Evolutionary conservation across 2,113 vertebrate species (phyloP).

Genomic region (Riparia riparia): DNA sequence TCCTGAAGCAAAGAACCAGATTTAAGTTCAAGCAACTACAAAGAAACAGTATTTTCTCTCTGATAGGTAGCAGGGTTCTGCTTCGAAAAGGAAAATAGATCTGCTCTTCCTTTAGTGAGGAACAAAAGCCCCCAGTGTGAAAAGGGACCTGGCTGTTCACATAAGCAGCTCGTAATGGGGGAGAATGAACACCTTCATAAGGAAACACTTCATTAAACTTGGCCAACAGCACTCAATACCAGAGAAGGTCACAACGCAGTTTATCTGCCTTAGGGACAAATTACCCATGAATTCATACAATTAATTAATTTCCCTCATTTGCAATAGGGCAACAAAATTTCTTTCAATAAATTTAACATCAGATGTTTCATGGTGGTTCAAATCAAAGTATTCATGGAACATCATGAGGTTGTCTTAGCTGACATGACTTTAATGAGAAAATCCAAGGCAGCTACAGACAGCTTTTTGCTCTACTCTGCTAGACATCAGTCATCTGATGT

Average conservation of each 20-base stretch:
- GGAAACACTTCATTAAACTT: background rate
- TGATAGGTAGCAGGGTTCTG: background rate
- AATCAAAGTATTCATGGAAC: background rate
- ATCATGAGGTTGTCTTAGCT: background rate
- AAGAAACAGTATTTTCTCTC: background rate
- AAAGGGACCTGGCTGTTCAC: background rate
- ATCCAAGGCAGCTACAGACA: background rate
- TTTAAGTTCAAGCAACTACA: background rate
- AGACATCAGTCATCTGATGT: background rate
- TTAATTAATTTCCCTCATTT: background rate
- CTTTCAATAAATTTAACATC: background rate
- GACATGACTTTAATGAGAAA: background rate
- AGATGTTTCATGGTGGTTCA: background rate
- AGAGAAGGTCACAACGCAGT: background rate
- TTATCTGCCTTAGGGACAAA: background rate
- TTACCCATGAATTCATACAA: background rate
- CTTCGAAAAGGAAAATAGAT: background rate
- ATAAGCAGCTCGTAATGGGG: background rate
- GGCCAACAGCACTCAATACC: fast-evolving
- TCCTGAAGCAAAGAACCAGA: background rate
- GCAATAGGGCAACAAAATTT: background rate
- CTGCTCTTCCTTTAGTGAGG: background rate
- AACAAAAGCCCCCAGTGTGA: fast-evolving
- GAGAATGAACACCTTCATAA: background rate
- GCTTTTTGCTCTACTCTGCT: background rate